Evolutionary conservation across 2,113 vertebrate genomes (phyloP), one percentile per base, ranked within the genome.

Genomic region (Actenoides lindsayi): DNA sequence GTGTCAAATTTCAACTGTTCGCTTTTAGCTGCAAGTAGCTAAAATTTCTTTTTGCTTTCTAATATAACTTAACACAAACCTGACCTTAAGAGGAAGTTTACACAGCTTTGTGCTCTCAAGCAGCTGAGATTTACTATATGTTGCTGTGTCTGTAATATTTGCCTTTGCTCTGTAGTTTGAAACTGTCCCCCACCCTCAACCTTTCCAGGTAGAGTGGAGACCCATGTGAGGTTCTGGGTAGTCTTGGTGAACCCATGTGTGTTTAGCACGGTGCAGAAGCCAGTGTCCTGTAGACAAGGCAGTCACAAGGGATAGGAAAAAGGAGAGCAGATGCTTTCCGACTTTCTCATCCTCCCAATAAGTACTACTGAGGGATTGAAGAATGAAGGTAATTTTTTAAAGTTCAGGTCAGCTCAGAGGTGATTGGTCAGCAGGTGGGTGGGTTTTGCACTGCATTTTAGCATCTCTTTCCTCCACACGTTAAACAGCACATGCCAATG

Each of bases 71-170:
- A 91, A 77, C 88, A 83, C 75, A 97, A 87, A 93, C 77, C 77
- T 96, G 96, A 97, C 95, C 96, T 96, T 97, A 96, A 96, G 91
- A 84, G 89, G 73, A 75, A 80, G 96, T 96, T 97, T 96, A 93
- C 93, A 93, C 89, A 97, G 95, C 94, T 94, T 94, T 97, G 84
- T 53, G 27, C 60, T 91, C 64, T 92, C 80, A 35, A 63, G 68
- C 10, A 93, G 53, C 68, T 76, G 76, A 96, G 94, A 94, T 95
- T 93, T 96, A 56, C 84, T 96, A 11, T 82, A n/a, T 59, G 73
- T 97, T 95, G 90, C 92, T 78, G 79, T 50, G 33, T 76, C 75
- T 94, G 30, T 90, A 94, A 76, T 92, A 89, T 94, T 97, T 97
- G 73, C n/a, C 76, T 65, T 86, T 74, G 75, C 62, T 87, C 65